phyloP scores from a whole-genome alignment of 2,113 vertebrate genomes.

The Cavia porcellus region DNA sequence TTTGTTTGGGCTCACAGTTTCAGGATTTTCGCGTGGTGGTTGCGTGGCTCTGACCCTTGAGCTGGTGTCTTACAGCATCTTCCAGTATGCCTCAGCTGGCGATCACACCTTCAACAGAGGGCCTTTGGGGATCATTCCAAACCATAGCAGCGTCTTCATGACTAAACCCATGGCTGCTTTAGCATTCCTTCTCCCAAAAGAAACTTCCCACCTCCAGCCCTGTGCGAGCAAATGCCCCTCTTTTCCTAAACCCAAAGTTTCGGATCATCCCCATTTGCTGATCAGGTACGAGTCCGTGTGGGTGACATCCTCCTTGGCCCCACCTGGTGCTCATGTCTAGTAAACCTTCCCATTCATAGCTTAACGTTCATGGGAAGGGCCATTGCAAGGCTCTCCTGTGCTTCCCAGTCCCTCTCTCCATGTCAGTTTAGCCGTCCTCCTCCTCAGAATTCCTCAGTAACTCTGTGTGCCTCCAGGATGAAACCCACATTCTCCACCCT shows the following conservation, averaged over 20 bases:
- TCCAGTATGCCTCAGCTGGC: neutral
- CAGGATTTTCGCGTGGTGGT: neutral
- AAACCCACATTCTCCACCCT: neutral
- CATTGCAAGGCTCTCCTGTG: neutral
- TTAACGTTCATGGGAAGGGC: neutral
- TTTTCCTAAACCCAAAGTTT: neutral
- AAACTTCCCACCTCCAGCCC: neutral
- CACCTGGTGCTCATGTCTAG: neutral
- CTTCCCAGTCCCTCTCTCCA: neutral
- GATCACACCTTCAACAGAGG: neutral
- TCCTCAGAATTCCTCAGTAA: constrained; percentile 7
- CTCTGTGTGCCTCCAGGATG: neutral
- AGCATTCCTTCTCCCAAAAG: neutral
- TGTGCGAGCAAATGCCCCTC: neutral
- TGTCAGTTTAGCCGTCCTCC: neutral
- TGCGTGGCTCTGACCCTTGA: neutral
- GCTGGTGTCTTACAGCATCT: neutral
- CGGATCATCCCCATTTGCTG: neutral
- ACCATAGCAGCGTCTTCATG: neutral
- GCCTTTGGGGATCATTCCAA: neutral
- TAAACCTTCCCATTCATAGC: neutral
- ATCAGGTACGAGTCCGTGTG: neutral
- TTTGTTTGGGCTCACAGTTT: neutral
- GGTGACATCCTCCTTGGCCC: neutral
- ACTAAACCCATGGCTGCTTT: neutral